Evolutionary conservation across 2,797 vertebrate genomes (phyloP), one percentile per base, ranked within the genome.

Genomic region (Darevskia mixta): DNA sequence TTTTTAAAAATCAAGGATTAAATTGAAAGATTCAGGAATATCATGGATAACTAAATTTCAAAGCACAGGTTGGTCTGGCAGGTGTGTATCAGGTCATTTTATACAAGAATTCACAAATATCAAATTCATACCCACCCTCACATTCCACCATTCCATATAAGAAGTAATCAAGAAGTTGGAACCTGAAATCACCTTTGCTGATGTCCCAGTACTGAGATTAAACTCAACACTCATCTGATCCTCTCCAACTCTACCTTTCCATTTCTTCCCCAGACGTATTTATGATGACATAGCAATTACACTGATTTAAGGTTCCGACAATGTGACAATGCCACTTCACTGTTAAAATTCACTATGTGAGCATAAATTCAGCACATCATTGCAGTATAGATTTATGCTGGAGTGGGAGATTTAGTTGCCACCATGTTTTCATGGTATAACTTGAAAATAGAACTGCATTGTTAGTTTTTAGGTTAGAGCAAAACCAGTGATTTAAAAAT

Each of bases 301-400:
- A 86, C 13, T 86, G 61, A 79, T 86, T 86, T 86, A 69, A 86
- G 38, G 41, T 67, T 78, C 77, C 49, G 61, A 67, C 41, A 69
- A 32, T 67, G 32, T 86, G 38, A 5, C 6, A 35, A 17, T 78
- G 64, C 25, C 29, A 55, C 11, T 29, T 49, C n/a, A 49, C 13
- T 45, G 61, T 35, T 86, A 55, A 79, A 49, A 86, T 45, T 79
- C n/a, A 27, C n/a, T 43, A 32, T 45, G 75, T 69, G 29, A n/a
- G 17, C 84, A 86, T 86, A 86, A 86, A 78, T 86, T 32, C 58
- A 64, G 10, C 25, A 32, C 20, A 27, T 61, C 35, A 77, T 45
- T 45, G 23, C 64, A 78, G 66, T 78, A 32, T 45, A 76, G 58
- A 86, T 78, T 78, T 86, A 86, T 66, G 43, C 4, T 67, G 41